These are phyloP conservation scores for Furcula furcula DNA, from an alignment of 2,888 invertebrate genomes.

Conservation along the genomic window DNA sequence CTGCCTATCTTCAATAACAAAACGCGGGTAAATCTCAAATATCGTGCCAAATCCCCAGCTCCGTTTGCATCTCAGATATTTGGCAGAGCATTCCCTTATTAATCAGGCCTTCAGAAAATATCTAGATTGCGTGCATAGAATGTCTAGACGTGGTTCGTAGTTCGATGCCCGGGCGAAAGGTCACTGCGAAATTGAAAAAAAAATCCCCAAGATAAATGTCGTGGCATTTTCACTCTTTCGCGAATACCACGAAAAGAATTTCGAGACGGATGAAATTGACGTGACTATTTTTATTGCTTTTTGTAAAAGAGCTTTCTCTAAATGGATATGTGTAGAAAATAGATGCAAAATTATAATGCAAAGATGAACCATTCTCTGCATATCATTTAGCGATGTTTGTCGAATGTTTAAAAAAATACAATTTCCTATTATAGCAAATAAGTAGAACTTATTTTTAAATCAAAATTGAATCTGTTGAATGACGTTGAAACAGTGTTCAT, in stretches of 20 bases:
- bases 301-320: no score
- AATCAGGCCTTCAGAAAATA: conserved; percentile 38
- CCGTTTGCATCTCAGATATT: conserved; percentile 20
- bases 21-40: conserved; percentile 17
- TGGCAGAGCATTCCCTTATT: conserved; percentile 24
- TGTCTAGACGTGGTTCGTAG: conserved; percentile 67
- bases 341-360: no score
- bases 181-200: conserved; percentile 65
- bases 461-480: no score
- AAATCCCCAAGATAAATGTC: conserved; percentile 47
- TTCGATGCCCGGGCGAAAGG: conserved; percentile 72
- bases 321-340: no score
- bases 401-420: no score
- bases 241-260: conserved; percentile 32
- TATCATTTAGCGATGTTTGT: no score
- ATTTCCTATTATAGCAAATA: no score
- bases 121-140: conserved; percentile 36
- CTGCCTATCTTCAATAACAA: conserved; percentile 11
- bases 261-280: no score
- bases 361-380: no score
- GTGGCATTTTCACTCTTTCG: conserved; percentile 33
- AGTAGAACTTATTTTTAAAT: no score
- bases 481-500: no score
- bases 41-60: conserved; percentile 22
- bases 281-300: no score